Percentiles rank a stretch among this genome's conserved stretches.
phyloP scores from a whole-genome alignment of 2,888 invertebrate genomes.

The Dolomedes plantarius region DNA sequence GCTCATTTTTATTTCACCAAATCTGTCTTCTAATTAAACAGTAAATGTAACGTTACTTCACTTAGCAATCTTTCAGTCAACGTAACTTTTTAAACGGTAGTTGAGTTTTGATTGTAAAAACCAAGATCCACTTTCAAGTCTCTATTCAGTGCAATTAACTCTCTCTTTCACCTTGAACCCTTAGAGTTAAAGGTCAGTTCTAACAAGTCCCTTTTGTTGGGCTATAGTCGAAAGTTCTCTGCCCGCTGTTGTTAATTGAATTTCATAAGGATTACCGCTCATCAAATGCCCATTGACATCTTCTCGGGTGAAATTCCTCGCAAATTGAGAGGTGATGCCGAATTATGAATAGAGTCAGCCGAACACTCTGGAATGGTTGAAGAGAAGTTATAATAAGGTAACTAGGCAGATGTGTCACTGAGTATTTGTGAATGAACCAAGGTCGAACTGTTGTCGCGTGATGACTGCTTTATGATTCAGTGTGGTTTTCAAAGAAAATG shows the following conservation, averaged over 20 bases:
- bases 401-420: background rate
- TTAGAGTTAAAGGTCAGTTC: constrained; percentile 29
- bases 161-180: constrained; percentile 35
- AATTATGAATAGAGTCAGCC: background rate
- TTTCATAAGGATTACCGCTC: constrained; percentile 25
- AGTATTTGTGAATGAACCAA: background rate
- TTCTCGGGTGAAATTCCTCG: constrained; percentile 13
- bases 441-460: too few relatives aligned
- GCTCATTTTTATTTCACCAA: too few relatives aligned
- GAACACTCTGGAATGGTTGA: background rate
- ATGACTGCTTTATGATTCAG: too few relatives aligned
- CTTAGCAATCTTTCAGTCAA: too few relatives aligned
- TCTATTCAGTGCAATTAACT: too few relatives aligned
- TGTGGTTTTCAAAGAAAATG: too few relatives aligned
- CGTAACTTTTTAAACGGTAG: too few relatives aligned
- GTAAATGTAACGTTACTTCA: too few relatives aligned
- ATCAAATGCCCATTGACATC: constrained; percentile 14
- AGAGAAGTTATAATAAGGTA: background rate
- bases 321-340: too few relatives aligned
- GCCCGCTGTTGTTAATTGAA: constrained; percentile 38
- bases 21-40: too few relatives aligned
- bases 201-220: constrained; percentile 31
- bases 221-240: background rate
- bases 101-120: too few relatives aligned
- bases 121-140: too few relatives aligned